Evolutionary conservation across 2,888 invertebrate genomes (phyloP).

Genomic region (Molanna angustata): DNA sequence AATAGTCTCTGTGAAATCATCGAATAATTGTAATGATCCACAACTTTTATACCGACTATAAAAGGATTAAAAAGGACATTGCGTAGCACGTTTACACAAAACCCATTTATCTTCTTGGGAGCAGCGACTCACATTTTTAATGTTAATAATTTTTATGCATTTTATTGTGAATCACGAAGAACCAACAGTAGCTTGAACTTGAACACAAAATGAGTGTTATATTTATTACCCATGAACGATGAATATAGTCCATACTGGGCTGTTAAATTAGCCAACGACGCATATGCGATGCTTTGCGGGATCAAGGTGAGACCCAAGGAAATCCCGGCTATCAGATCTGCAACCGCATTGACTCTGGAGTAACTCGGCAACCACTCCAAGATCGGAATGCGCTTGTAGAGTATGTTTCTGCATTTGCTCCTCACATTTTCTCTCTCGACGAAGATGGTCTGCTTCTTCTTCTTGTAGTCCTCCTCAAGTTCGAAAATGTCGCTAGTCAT

Average conservation of each 20-base stretch:
- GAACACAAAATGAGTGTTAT: neutral
- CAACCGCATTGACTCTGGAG: conserved; percentile 63
- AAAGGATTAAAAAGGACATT: no score
- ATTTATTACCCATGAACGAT: conserved; percentile 69
- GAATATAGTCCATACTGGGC: conserved; percentile 93
- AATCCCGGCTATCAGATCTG: conserved; percentile 84
- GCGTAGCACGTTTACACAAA: no score
- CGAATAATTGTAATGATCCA: no score
- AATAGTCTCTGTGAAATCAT: no score
- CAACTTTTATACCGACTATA: no score
- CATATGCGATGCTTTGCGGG: conserved; percentile 92
- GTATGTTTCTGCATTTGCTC: conserved; percentile 9
- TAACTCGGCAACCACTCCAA: conserved; percentile 69
- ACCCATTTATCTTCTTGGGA: no score
- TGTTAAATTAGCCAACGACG: conserved; percentile 77
- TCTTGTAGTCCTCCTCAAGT: conserved; percentile 18
- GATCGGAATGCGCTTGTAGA: conserved; percentile 49
- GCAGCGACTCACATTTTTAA: no score
- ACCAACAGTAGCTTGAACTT: no score
- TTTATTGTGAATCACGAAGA: no score
- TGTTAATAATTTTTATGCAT: no score
- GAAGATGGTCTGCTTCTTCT: conserved; percentile 14
- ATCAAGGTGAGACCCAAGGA: conserved; percentile 90
- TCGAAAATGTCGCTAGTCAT: conserved; percentile 25
- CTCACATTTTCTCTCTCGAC: neutral